Evolutionary conservation across 1,140 invertebrate species (phyloP), one percentile per base, ranked within the genome.

Genomic region (Pygmarrhopalites habei): DNA sequence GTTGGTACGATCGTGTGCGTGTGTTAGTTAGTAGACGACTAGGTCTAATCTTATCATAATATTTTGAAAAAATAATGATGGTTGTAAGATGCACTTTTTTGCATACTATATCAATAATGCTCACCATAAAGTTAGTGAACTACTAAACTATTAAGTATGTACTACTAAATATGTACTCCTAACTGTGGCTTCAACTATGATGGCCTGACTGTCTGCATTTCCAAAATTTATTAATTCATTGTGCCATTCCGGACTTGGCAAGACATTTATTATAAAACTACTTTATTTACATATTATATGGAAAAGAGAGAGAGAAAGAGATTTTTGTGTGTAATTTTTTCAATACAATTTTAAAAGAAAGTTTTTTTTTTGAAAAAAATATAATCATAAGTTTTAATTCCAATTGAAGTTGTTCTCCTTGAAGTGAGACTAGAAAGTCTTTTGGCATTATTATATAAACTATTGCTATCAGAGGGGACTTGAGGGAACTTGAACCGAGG

Each of bases 231-330:
- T 28, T 53, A 5, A 5, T 47, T 47, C 19, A 19, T 53, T 53
- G 51, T 23, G 51, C 51, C 10, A 53, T 53, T 53, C 23, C 23
- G 10, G 26, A 23, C 10, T 49, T 49, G 46, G 23, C 51, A 53
- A 53, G 10, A 53, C 51, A 49, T 49, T 25, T 10, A 49, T 49
- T 14, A 10, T 49, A 49, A 12, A 7, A 53, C 19, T 26, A 28
- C 7, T 21, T 5, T 28, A 26, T 14, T 19, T 14, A 49, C 46
- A 49, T 49, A 30, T 53, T 53, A 26, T 53, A 10, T 5, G 5
- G 3, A 28, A 10, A 53, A 53, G 5, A 53, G 19, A 7, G 23
- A 15, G 3, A 17, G 51, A 10, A 46, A 10, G n/a, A 17, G 5
- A n/a, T n/a, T n/a, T 46, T 10, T 46, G 15, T 21, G 19, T n/a